phyloP scores from a whole-genome alignment of 1,140 invertebrate species.

The Dendrolimus punctatus region DNA sequence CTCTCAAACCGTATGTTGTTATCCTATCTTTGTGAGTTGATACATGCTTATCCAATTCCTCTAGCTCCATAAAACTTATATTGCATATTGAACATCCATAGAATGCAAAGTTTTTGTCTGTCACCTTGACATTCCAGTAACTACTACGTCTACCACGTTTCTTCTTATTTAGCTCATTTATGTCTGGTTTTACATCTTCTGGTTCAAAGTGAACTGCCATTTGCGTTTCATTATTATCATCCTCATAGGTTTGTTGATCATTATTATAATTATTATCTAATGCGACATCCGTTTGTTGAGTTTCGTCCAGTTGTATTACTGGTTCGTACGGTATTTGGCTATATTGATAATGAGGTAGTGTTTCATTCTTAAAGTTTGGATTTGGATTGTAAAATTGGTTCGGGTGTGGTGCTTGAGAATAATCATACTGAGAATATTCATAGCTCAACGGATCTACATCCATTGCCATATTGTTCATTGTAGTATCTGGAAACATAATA shows the following conservation, averaged over 20 bases:
- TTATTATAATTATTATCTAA: no score
- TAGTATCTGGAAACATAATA: slow-evolving; percentile 4
- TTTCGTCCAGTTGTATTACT: neutral
- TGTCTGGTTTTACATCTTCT: slow-evolving; percentile 12
- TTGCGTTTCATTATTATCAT: no score
- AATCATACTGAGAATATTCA: slow-evolving; percentile 17
- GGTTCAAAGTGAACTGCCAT: neutral
- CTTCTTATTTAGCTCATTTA: slow-evolving; percentile 24
- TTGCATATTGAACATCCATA: slow-evolving; percentile 57
- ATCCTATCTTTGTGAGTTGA: slow-evolving; percentile 47
- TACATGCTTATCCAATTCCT: slow-evolving; percentile 48
- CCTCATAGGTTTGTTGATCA: no score
- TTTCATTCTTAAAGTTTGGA: slow-evolving; percentile 9
- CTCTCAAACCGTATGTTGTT: slow-evolving; percentile 49
- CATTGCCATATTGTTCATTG: slow-evolving; percentile 12
- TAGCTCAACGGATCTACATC: slow-evolving; percentile 27
- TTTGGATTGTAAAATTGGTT: slow-evolving; percentile 6
- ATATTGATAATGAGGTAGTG: neutral
- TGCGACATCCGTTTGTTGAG: neutral
- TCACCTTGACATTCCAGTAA: slow-evolving; percentile 50
- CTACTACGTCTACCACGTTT: slow-evolving; percentile 23
- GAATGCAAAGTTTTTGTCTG: slow-evolving; percentile 44
- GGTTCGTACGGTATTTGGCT: neutral
- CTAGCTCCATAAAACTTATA: slow-evolving; percentile 33
- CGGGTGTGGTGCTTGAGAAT: neutral